Base-by-base conservation (phyloP, 2,113 vertebrate species). In the Nettapus auritus region DNA sequence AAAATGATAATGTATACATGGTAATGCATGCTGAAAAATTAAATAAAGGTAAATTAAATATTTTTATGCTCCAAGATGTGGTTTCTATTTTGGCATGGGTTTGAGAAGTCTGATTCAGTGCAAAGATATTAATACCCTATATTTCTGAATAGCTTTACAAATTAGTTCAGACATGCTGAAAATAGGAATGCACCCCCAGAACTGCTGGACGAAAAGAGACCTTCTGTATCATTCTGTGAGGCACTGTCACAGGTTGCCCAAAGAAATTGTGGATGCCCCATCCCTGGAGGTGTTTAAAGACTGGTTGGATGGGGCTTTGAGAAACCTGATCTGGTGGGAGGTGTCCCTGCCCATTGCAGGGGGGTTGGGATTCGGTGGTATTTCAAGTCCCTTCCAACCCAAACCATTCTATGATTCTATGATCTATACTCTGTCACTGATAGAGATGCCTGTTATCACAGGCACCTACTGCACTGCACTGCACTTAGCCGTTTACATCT, bases 61-160 rank as follows among this genome's bases (percentile, higher is more conserved):
- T 1, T 33, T n/a, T 9, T 31, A 6, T 44, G 11, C 13, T 57
- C 20, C 20, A 67, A 2, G 0, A 53, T 34, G 9, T 8, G 15
- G 1, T 40, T 87, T 80, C 33, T 80, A 3, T 81, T 57, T 66
- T 83, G 64, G 4, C 36, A 46, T 36, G 5, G 64, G 7, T 9
- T 79, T 69, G 22, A 5, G 26, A 93, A 86, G 73, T 52, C 25
- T 56, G 20, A 76, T 88, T 73, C 28, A 22, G 4, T 52, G 10
- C 31, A 59, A 82, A 71, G 14, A 29, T 46, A 11, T 15, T 38
- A 73, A 69, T 64, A 64, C 1, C 5, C 3, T 89, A 0, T 42
- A 56, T 64, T 86, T 83, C 59, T 42, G 42, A 86, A 64, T 9
- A 77, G 12, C 5, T 46, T 77, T 69, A 64, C 4, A 69, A 73